Percentiles rank a stretch among this genome's conserved stretches.
These are phyloP conservation scores for Acanthococcus lagerstroemiae DNA, from an alignment of 2,888 invertebrate species.

Conservation along the genomic window DNA sequence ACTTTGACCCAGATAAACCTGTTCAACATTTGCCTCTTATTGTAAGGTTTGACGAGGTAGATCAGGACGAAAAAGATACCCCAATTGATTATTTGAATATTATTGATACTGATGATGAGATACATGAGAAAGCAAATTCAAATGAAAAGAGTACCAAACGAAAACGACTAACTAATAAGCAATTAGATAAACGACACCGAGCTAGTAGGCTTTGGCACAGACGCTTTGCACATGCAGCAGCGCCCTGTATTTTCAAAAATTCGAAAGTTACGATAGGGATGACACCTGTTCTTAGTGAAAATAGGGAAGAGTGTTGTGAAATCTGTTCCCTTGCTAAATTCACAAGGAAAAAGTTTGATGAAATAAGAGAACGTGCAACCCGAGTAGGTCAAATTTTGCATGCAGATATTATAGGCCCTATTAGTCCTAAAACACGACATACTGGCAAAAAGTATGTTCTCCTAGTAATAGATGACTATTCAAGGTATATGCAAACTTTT, in stretches of 20 bases:
- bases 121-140: neutral
- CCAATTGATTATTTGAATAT: neutral
- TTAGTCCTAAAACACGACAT: neutral
- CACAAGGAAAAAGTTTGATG: neutral
- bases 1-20: neutral
- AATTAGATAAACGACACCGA: neutral
- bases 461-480: neutral
- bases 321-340: neutral
- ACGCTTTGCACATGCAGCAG: neutral
- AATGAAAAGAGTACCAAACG: neutral
- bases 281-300: neutral
- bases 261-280: neutral
- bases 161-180: neutral
- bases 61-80: neutral
- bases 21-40: neutral
- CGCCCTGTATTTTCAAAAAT: neutral
- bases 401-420: neutral
- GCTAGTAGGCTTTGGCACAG: neutral
- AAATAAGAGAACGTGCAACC: neutral
- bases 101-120: neutral
- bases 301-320: neutral
- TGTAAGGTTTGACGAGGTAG: neutral
- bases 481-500: neutral
- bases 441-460: neutral
- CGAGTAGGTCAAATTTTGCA: neutral